These are phyloP conservation scores for Cyphomyrus plagiostoma DNA, from an alignment of 2,113 vertebrate genomes.

Conservation along the genomic window DNA sequence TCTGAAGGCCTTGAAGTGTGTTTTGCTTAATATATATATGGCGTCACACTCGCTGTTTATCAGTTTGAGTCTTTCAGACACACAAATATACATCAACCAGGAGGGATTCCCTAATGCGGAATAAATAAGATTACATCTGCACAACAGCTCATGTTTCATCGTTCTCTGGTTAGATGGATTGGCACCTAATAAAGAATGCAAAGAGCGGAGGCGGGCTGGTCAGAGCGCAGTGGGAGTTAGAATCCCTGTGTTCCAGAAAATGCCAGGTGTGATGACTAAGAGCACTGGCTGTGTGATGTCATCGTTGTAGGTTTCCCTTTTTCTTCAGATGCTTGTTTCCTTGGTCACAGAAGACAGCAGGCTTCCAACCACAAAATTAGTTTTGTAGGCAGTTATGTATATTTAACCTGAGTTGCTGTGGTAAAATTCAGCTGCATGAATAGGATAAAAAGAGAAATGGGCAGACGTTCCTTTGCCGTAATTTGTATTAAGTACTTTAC, in stretches of 20 bases:
- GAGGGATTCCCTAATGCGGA: background rate
- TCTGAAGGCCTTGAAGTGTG: background rate
- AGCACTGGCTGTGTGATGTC: background rate
- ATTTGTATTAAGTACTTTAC: background rate
- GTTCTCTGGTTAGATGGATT: background rate
- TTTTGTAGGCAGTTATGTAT: background rate
- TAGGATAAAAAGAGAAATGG: background rate
- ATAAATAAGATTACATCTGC: background rate
- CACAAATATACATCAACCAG: background rate
- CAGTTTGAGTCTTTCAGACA: background rate
- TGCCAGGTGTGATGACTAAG: conserved; percentile 2
- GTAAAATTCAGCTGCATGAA: background rate
- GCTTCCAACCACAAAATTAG: background rate
- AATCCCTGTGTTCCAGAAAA: background rate
- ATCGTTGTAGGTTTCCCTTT: background rate
- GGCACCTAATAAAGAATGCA: conserved; percentile 1
- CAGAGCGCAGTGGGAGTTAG: background rate
- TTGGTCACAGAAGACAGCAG: background rate
- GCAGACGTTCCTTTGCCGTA: background rate
- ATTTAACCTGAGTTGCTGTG: background rate
- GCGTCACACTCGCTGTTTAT: background rate
- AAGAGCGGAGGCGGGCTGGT: background rate
- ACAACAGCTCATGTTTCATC: background rate
- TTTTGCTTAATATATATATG: background rate
- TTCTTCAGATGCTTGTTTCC: background rate